Evolutionary conservation across 2,113 vertebrate species (phyloP), one percentile per base, ranked within the genome.

Genomic region (Astur gentilis): DNA sequence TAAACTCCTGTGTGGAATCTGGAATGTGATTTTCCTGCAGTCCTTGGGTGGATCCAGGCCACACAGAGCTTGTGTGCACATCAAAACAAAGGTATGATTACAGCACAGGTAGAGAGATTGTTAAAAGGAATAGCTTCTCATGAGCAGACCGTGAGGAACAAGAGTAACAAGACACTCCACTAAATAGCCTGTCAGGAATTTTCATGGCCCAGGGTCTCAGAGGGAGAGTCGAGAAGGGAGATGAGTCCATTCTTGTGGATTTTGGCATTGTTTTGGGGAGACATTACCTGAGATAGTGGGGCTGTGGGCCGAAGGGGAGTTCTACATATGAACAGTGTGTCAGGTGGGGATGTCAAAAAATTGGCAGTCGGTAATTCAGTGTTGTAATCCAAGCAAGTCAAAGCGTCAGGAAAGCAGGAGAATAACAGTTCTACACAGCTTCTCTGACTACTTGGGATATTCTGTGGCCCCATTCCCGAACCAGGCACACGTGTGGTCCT

Each of bases 11-110:
- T 66, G 79, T 90, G 91, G 57, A 73, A 66, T 29, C 73, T 64
- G 78, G 78, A 44, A 34, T 67, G 66, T 66, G 86, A 52, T 77
- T 93, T 88, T 72, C 32, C 85, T 95, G 85, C 82, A 92, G 92
- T 55, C 85, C 85, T 70, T 69, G 57, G 50, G 32, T 95, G 95
- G 87, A 80, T 81, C 87, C 96, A 89, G 84, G 69, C 52, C 84
- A 75, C 54, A 13, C 42, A 86, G 76, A 76, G 62, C 76, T 78
- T 62, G 82, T 61, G 71, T 42, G 87, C 77, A 12, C 88, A 40
- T 31, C 90, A 61, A 5, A 52, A 22, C 69, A 8, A 27, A 95
- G 93, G 95, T 92, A 95, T 7, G 82, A 50, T 34, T 9, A 54
- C 60, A 87, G 88, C 61, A 12, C 73, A 87, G 93, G 45, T 5